Evolutionary conservation across 1,140 invertebrate species (phyloP), one percentile per base, ranked within the genome.

Genomic region (Psilanteris sp.): DNA sequence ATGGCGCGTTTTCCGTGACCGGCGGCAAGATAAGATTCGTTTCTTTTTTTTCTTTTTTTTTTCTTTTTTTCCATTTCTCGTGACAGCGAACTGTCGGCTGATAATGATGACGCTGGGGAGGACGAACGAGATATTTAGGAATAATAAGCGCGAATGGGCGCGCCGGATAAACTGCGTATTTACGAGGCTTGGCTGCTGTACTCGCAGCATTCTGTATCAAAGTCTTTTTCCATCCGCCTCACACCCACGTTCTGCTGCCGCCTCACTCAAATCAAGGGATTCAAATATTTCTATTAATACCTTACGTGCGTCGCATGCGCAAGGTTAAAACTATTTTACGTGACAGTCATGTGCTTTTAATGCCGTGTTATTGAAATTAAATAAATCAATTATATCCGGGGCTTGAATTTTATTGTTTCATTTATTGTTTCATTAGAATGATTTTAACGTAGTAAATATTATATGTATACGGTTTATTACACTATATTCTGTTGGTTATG

Each of bases 121-220:
- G 72, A 79, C 71, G 79, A 86, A 83, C 83, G 83, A 88, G 82
- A 88, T 88, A 88, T 87, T 87, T 85, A 78, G 82, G 83, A 86
- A 88, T 88, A 88, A 88, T 88, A 85, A 88, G 83, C 81, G 81
- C 79, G 79, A 79, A 86, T 86, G 85, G 85, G 82, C 79, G 85
- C 81, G 84, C 80, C 84, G 83, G 83, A 87, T 88, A 86, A 88
- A 88, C 80, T 84, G 81, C 61, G 59, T 87, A 88, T 87, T 87
- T 88, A 86, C 76, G 82, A 83, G 80, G 62, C 75, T 77, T 67
- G 61, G 54, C 77, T 61, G 50, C 78, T 77, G 55, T 72, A 72
- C 52, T 20, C 24, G 20, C 24, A 43, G 50, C 46, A 37, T 73
- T 73, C 62, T 66, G 44, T 57, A 46, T 62, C 48, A 67, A 27